Base-by-base conservation (phyloP, 2,888 invertebrate species). In the Campopleginae sp. region DNA sequence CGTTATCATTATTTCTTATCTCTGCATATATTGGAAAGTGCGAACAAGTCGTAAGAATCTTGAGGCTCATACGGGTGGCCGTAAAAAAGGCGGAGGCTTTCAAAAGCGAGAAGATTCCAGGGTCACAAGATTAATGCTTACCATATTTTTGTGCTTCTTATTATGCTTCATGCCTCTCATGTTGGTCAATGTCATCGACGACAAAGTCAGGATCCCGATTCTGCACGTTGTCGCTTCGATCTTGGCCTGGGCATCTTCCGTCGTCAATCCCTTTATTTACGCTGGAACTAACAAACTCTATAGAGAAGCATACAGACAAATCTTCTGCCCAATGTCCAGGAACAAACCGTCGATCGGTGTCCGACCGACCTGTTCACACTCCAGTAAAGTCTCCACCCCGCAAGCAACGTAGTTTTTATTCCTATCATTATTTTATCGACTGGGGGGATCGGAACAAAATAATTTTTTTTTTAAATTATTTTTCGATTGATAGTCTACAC, bases 231-330 rank as follows among this genome's bases (percentile, higher is more conserved):
- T 98, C 79, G 97, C 98, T 0, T 98, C 98, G 0, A 96, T 98
- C 75, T 94, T 98, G 87, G 98, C 98, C 0, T 98, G 98, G 98
- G 97, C 97, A 0, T 98, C 98, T 0, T 97, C 98, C 84, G 98
- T 98, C 74, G 95, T 98, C 88, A 98, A 98, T 94, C 98, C 98
- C 0, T 95, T 98, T 86, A 98, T 98, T 87, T 98, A 98, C 94
- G 98, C 98, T 4, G 97, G 97, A 8, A 98, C 98, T 88, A 98
- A 98, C 93, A 95, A 97, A 87, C 97, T 98, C 90, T 98, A 98
- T 92, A 94, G 96, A 12, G 92, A 93, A 71, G 93, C 93, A 10
- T 94, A 94, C 86, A 90, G 91, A 63, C 93, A 94, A 80, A 86
- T 94, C 61, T 87, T 94, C 48, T 93, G 93, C 54, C 89, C 92